Base-by-base conservation (phyloP, 1,140 invertebrate species). In the Heliothis subflexa region DNA sequence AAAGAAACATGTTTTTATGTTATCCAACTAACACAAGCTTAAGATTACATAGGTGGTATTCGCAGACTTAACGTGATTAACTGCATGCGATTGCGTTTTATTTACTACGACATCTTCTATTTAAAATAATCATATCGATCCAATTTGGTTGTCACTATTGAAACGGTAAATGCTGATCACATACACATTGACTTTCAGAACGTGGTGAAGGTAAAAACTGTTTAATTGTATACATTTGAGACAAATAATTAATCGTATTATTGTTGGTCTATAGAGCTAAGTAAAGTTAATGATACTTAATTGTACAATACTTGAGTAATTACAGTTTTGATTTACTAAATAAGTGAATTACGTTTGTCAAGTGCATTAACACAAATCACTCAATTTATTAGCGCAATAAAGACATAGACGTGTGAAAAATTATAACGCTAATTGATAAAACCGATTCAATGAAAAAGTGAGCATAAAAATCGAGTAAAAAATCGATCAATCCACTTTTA, bases 401-500 rank as follows among this genome's bases (percentile, higher is more conserved):
- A 77, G 33, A 47, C 50, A 79, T 47, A 79, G n/a, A 57, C 68
- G 57, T 33, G 61, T 61, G 71, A 74, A 74, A 74, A 74, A 61
- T 74, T 57, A 28, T 55, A 71, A 71, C 50, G 68, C 50, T 57
- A 74, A 59, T 59, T 59, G 45, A 59, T 61, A 61, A 74, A 49
- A 74, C 25, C 54, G 21, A 10, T 33, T 47, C 71, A 21, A 59
- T 25, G 33, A 49, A 70, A 70, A 70, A 70, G 47, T 16, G 47
- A 14, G 18, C 66, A 70, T 59, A 59, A 61, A 61, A 74, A 25
- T 74, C n/a, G 50, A 61, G 71, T 74, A 74, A 59, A 18, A 61
- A 74, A 74, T 49, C 71, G 71, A 74, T 74, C 71, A 74, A 74
- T 74, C 71, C 71, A 21, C 71, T 74, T 47, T 74, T 61, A 59